Percentiles rank a stretch among this genome's conserved stretches.
Evolutionary conservation across 2,888 invertebrate genomes (phyloP).

Genomic region (Athetis lepigone): DNA sequence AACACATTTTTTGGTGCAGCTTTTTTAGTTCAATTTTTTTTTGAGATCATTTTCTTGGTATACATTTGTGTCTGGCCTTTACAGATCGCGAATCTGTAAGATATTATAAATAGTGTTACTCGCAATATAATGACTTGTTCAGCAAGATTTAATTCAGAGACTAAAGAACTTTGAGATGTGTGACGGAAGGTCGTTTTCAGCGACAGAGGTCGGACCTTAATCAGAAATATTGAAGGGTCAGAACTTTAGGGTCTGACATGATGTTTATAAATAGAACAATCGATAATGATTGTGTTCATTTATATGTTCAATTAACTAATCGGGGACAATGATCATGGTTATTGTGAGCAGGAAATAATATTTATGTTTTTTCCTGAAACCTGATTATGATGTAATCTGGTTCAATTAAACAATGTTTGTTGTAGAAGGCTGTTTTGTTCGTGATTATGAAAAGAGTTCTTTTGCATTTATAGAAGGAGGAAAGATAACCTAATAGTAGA

Average conservation of each 20-base stretch:
- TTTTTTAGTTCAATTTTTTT: constrained; percentile 49
- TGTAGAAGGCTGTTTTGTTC: constrained; percentile 15
- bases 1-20: constrained; percentile 47
- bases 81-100: constrained; percentile 10
- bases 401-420: constrained; percentile 27
- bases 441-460: background rate
- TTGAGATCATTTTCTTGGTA: constrained; percentile 38
- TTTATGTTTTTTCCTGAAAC: constrained; percentile 58
- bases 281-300: constrained; percentile 40
- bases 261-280: constrained; percentile 48
- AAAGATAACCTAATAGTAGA: background rate
- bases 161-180: background rate
- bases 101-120: constrained; percentile 13
- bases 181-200: constrained; percentile 11
- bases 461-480: constrained; percentile 11
- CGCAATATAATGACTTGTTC: background rate
- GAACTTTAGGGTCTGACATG: constrained; percentile 16
- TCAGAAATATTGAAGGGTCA: constrained; percentile 19
- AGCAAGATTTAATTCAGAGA: constrained; percentile 6
- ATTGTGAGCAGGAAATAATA: constrained; percentile 44
- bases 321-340: constrained; percentile 49
- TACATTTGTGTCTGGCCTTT: constrained; percentile 36
- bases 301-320: constrained; percentile 33
- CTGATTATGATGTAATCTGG: constrained; percentile 49
- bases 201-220: constrained; percentile 13